Evolutionary conservation across 30 jellyfish, hydroid and myxozoan genomes (phyloP), one percentile per base, ranked within the genome.

Genomic region (Turritopsis rubra): DNA sequence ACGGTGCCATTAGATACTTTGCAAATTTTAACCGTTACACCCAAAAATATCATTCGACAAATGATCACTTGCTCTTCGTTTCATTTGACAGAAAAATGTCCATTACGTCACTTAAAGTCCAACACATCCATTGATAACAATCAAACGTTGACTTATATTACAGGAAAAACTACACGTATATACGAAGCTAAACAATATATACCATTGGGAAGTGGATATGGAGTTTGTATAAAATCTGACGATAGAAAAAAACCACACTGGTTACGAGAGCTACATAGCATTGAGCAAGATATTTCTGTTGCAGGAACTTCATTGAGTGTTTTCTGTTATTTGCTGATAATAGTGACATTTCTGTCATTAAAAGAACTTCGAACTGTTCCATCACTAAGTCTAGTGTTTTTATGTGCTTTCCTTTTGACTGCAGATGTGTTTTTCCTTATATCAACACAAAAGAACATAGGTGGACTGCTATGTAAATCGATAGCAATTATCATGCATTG

Each of bases 291-390:
- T 29, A 16, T 74, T 0, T 24, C 82, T 7, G 60, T 74, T 29
- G n/a, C 24, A 23, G 82, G 82, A 1, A 74, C 82, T 16, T 29
- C 82, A n/a, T 71, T 74, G 28, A 74, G 82, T 29, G 41, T 74
- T 7, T 22, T 74, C 9, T 74, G 65, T n/a, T 74, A 74, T 52
- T 16, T 29, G 18, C 41, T 28, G 72, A 74, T 74, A 8, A 74
- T 74, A 26, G 65, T 29, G 54, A 24, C 82, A 0, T 74, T 24
- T 24, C 24, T 74, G 4, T 0, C 41, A 0, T 74, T 74, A 20
- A 74, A 74, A 29, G 82, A 74, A n/a, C 41, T 74, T 20, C 28
- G 82, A n/a, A 74, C 82, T 16, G 53, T 74, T 16, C 82, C 82
- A 23, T 28, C 54, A 9, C 21, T 74, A 74, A 74, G 41, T 74